Conservation (phyloP, 2,113 vertebrate species). For the Rhabdornis inornatus region DNA sequence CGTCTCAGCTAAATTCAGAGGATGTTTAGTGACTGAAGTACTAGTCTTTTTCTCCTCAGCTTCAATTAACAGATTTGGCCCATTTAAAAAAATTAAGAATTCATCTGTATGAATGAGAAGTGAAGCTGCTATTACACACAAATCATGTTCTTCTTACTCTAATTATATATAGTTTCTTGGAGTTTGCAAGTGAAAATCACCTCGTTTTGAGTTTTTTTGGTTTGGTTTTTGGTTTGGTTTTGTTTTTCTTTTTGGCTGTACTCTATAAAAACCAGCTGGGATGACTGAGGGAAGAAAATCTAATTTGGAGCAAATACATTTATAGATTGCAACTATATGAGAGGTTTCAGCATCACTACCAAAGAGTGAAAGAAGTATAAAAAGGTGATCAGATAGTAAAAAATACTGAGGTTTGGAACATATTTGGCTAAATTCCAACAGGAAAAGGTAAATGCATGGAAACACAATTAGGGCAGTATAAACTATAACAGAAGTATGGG, state of each 20-base stretch:
- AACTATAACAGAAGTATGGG: neutral
- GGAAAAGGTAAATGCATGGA: neutral
- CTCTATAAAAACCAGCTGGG: neutral
- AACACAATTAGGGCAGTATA: neutral
- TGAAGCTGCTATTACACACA: neutral
- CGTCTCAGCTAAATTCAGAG: neutral
- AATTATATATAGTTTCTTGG: neutral
- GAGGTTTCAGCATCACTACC: neutral
- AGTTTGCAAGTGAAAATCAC: neutral
- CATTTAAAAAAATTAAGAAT: neutral
- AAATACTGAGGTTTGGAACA: neutral
- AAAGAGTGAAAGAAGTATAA: neutral
- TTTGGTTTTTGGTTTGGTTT: neutral
- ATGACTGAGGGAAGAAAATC: neutral
- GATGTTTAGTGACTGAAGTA: neutral
- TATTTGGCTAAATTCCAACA: neutral
- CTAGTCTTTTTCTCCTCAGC: neutral
- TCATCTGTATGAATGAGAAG: neutral
- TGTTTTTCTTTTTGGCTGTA: neutral
- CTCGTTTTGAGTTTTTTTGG: neutral
- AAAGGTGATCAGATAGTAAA: neutral
- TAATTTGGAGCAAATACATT: neutral
- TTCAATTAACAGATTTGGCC: neutral
- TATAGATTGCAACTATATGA: neutral
- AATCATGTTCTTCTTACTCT: neutral